Evolutionary conservation across 1,140 invertebrate genomes (phyloP).

Genomic region (Spodoptera frugiperda): DNA sequence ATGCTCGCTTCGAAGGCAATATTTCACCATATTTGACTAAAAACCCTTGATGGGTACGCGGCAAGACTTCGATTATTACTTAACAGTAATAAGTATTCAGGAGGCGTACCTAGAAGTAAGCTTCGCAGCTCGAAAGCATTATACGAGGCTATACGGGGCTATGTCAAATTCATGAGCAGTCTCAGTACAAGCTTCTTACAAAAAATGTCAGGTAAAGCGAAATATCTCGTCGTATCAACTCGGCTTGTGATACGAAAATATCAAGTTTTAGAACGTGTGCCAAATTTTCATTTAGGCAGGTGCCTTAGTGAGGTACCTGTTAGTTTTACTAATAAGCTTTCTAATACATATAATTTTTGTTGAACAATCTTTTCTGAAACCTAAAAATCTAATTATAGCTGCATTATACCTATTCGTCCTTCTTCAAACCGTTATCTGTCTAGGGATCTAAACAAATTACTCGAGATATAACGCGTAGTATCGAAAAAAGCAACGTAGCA

Average conservation of each 20-base stretch:
- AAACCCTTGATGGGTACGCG: slow-evolving; percentile 44
- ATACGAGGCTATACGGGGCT: slow-evolving; percentile 28
- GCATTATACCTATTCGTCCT: too few relatives aligned
- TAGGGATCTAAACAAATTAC: too few relatives aligned
- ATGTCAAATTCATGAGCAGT: slow-evolving; percentile 53
- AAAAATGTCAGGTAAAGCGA: slow-evolving; percentile 49
- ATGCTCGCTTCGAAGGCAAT: slow-evolving; percentile 37
- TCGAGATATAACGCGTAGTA: too few relatives aligned
- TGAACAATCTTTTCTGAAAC: neutral
- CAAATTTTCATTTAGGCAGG: slow-evolving; percentile 29
- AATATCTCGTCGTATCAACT: slow-evolving; percentile 44
- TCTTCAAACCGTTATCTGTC: too few relatives aligned
- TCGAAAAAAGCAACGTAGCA: too few relatives aligned
- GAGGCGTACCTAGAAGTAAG: slow-evolving; percentile 45
- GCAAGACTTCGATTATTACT: slow-evolving; percentile 45
- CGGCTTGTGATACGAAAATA: slow-evolving; percentile 39
- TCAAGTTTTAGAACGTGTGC: slow-evolving; percentile 43
- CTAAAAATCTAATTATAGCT: too few relatives aligned
- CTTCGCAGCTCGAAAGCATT: slow-evolving; percentile 42
- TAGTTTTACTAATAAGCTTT: neutral
- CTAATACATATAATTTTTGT: neutral
- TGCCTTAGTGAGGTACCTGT: neutral
- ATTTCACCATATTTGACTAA: slow-evolving; percentile 45
- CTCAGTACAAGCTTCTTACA: slow-evolving; percentile 44
- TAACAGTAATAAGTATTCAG: slow-evolving; percentile 50